Conservation (phyloP, 2,888 invertebrate genomes). For the Cheiracanthium punctorium region DNA sequence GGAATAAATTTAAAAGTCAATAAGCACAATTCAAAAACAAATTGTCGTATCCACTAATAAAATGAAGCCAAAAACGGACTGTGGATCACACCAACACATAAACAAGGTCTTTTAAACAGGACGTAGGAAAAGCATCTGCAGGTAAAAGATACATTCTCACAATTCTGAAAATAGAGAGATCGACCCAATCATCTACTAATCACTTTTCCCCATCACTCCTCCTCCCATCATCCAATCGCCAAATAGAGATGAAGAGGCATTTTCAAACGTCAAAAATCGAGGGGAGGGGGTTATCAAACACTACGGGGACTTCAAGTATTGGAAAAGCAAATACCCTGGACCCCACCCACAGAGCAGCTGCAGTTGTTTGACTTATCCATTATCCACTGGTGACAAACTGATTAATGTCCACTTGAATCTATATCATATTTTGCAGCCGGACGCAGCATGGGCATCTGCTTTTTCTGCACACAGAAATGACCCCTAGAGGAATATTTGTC, state of each 20-base stretch:
- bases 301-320: constrained; percentile 18
- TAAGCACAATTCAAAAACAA: too few species aligned
- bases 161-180: neutral
- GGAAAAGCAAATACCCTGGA: constrained; percentile 34
- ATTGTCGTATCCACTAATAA: too few species aligned
- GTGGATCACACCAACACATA: too few species aligned
- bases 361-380: constrained; percentile 49
- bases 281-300: constrained; percentile 1
- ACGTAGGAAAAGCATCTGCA: too few species aligned
- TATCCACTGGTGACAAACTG: constrained; percentile 65
- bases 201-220: neutral
- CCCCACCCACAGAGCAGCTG: constrained; percentile 53
- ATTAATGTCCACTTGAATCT: constrained; percentile 36
- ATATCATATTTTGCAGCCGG: neutral
- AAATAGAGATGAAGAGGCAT: constrained; percentile 27
- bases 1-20: too few species aligned
- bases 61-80: too few species aligned
- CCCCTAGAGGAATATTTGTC: constrained; percentile 4
- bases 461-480: neutral
- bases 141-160: too few species aligned
- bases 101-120: too few species aligned
- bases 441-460: neutral
- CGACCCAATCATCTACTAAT: neutral
- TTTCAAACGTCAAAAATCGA: constrained; percentile 26
- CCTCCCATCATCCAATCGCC: constrained; percentile 35